These are phyloP conservation scores for Erpobdella octoculata DNA, from an alignment of 2,888 invertebrate species.

Conservation along the genomic window DNA sequence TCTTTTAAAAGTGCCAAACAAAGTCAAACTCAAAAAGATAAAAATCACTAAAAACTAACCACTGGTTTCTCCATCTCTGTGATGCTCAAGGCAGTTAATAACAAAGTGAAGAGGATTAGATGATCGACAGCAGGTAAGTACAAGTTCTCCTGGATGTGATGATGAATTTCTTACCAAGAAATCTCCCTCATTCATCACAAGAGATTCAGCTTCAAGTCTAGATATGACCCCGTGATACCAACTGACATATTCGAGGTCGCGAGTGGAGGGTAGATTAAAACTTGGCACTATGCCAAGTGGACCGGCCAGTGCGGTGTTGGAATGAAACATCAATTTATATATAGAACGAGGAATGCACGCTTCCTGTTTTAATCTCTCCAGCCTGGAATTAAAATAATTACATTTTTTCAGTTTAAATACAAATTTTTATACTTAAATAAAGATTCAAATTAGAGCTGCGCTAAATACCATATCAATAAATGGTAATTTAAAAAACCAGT, in stretches of 20 bases:
- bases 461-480: no score
- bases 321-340: constrained; percentile 19
- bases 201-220: background rate
- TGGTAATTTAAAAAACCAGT: no score
- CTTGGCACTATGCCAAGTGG: background rate
- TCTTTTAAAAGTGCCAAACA: no score
- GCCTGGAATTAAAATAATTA: no score
- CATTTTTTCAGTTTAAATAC: background rate
- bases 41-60: background rate
- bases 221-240: constrained; percentile 19
- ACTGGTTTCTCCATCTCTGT: background rate
- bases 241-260: background rate
- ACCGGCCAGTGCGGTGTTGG: constrained; percentile 6
- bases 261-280: background rate
- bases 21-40: no score
- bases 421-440: background rate
- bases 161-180: constrained; percentile 12
- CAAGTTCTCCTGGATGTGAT: background rate
- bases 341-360: constrained; percentile 10
- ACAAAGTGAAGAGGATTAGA: background rate
- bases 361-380: constrained; percentile 9
- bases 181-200: constrained; percentile 17
- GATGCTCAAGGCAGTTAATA: background rate
- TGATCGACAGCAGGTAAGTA: background rate
- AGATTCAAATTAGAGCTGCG: background rate